These are phyloP conservation scores for Idaea dimidiata DNA, from an alignment of 2,888 invertebrate species.

Conservation along the genomic window DNA sequence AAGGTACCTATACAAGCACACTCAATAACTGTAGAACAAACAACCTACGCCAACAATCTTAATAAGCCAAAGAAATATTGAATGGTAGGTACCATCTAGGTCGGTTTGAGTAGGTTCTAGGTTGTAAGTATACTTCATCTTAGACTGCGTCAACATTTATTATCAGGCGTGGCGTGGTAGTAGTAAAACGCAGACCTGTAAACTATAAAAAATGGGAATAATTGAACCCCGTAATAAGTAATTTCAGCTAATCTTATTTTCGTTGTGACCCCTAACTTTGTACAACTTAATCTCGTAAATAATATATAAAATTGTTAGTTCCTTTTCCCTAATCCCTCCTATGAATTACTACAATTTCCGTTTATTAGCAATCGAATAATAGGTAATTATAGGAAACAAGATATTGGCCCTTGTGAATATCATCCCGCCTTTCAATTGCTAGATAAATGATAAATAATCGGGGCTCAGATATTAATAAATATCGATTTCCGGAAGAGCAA, in stretches of 20 bases:
- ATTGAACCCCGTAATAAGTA: too few relatives aligned
- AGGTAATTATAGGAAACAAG: slow-evolving; percentile 21
- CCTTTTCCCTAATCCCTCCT: slow-evolving; percentile 22
- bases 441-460: slow-evolving; percentile 1
- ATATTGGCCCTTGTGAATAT: slow-evolving; percentile 17
- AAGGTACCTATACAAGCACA: slow-evolving; percentile 1
- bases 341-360: slow-evolving; percentile 16
- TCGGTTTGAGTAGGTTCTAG: too few relatives aligned
- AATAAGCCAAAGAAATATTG: slow-evolving; percentile 11
- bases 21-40: slow-evolving; percentile 8
- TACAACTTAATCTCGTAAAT: slow-evolving; percentile 21
- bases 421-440: neutral
- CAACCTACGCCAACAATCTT: neutral
- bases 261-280: slow-evolving; percentile 12
- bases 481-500: neutral
- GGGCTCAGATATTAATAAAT: neutral
- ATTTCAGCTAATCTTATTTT: neutral
- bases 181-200: too few relatives aligned
- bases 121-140: too few relatives aligned
- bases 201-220: too few relatives aligned
- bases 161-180: too few relatives aligned
- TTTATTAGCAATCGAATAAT: slow-evolving; percentile 26
- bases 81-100: too few relatives aligned
- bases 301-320: slow-evolving; percentile 24
- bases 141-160: slow-evolving; percentile 2